Conservation (phyloP, 2,797 vertebrate species). For the Lycodopsis pacificus region DNA sequence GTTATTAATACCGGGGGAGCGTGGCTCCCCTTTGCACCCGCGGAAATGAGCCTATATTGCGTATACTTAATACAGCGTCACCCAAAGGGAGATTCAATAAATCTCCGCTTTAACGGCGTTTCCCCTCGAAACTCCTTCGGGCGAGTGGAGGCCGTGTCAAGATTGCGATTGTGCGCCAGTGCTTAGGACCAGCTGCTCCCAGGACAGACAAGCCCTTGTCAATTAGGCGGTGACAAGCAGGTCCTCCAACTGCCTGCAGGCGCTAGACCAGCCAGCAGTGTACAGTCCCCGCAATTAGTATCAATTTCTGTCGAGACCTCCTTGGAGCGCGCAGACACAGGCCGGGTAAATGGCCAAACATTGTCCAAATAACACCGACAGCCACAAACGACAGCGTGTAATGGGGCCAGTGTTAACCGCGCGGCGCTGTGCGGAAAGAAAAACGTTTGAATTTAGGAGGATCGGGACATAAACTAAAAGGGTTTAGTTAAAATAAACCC, state of each 20-base stretch:
- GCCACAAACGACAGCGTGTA: constrained; percentile 80
- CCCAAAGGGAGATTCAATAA: constrained; percentile 97
- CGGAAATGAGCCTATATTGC: constrained; percentile 86
- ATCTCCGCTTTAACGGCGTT: constrained; percentile 98
- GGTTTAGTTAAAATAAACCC: background rate
- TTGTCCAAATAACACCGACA: constrained; percentile 73
- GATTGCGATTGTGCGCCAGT: constrained; percentile 96
- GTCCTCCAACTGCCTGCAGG: constrained; percentile 91
- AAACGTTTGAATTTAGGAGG: constrained; percentile 50
- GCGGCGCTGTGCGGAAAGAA: constrained; percentile 47
- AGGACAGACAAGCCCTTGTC: constrained; percentile 99
- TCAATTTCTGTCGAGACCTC: constrained; percentile 96
- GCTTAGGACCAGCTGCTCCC: constrained; percentile 99
- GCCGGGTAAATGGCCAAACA: constrained; percentile 81
- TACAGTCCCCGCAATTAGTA: constrained; percentile 98
- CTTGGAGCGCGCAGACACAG: constrained; percentile 90
- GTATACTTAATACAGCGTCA: constrained; percentile 89
- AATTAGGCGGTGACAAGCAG: constrained; percentile 99
- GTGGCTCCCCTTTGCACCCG: constrained; percentile 82
- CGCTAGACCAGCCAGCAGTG: constrained; percentile 91
- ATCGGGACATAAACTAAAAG: constrained; percentile 9
- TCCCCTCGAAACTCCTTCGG: constrained; percentile 91
- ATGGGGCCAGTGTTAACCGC: constrained; percentile 70
- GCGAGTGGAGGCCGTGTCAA: constrained; percentile 95
- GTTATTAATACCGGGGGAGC: constrained; percentile 89